Percentiles rank a stretch among this genome's conserved stretches.
These are phyloP conservation scores for Apostichopus californicus DNA, from an alignment of 35 echinoderm and acorn worm genomes.

Conservation along the genomic window DNA sequence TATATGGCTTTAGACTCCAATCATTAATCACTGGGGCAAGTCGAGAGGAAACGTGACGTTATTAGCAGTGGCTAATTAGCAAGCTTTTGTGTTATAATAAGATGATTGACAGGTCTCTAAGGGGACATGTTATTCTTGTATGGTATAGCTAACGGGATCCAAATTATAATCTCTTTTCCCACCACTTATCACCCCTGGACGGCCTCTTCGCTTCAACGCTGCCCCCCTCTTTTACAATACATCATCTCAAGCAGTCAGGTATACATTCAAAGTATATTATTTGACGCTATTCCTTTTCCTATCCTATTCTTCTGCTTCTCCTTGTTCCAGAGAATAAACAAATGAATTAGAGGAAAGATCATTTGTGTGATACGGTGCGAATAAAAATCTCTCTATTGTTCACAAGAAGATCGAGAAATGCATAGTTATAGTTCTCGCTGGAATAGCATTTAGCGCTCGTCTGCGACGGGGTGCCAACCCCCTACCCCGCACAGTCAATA, in stretches of 20 bases:
- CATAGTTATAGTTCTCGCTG: neutral
- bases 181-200: neutral
- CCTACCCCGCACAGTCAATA: constrained; percentile 7
- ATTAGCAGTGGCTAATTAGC: constrained; percentile 14
- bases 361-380: neutral
- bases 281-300: neutral
- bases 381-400: neutral
- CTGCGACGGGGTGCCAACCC: constrained; percentile 12
- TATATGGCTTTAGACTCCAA: constrained; percentile 43
- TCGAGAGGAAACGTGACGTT: constrained; percentile 30
- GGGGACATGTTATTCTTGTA: constrained; percentile 3
- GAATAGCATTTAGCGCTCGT: neutral
- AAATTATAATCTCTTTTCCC: neutral
- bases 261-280: neutral
- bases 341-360: neutral
- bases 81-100: constrained; percentile 19
- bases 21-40: neutral
- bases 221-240: neutral
- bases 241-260: neutral
- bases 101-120: constrained; percentile 23
- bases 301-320: neutral
- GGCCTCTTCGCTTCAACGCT: neutral
- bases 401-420: neutral
- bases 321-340: neutral
- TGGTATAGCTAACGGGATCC: constrained; percentile 28